A percentile compares a stretch with the other conserved stretches of the same genome.
These are phyloP conservation scores for Sebastes aleutianus DNA, from an alignment of 2,797 vertebrate genomes.

Conservation along the genomic window DNA sequence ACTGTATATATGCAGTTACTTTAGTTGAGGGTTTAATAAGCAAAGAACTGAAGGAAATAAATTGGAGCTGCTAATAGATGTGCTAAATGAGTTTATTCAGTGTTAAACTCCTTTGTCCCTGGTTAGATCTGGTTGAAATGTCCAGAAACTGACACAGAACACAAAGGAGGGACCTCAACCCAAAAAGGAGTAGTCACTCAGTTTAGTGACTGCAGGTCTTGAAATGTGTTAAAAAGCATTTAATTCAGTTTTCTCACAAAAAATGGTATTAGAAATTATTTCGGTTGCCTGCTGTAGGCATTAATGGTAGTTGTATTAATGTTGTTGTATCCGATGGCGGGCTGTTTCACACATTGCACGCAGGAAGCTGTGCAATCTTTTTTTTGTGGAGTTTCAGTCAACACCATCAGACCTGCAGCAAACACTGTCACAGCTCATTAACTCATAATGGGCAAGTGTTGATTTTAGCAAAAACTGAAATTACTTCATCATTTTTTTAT, in stretches of 20 bases:
- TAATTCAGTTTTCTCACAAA: not conserved
- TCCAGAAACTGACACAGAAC: not conserved
- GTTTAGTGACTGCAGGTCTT: not conserved
- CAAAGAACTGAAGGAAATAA: not conserved
- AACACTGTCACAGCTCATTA: not conserved
- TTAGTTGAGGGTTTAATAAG: not conserved
- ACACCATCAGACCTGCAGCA: not conserved
- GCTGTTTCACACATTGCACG: not conserved
- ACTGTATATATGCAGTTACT: not conserved
- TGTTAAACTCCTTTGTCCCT: not conserved
- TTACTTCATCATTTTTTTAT: not conserved
- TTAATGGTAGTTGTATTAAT: not conserved
- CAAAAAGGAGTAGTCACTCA: not conserved
- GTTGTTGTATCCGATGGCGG: not conserved
- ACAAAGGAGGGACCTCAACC: not conserved
- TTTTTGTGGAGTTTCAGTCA: not conserved
- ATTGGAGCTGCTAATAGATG: not conserved
- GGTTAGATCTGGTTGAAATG: constrained; percentile 1
- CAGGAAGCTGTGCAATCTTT: not conserved
- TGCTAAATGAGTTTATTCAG: not conserved
- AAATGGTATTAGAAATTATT: not conserved
- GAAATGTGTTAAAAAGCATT: not conserved
- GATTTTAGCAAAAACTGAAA: not conserved
- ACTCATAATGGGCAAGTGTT: not conserved
- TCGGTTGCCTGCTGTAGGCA: not conserved